These are phyloP conservation scores for Euplagia quadripunctaria DNA, from an alignment of 2,888 invertebrate species.

Conservation along the genomic window DNA sequence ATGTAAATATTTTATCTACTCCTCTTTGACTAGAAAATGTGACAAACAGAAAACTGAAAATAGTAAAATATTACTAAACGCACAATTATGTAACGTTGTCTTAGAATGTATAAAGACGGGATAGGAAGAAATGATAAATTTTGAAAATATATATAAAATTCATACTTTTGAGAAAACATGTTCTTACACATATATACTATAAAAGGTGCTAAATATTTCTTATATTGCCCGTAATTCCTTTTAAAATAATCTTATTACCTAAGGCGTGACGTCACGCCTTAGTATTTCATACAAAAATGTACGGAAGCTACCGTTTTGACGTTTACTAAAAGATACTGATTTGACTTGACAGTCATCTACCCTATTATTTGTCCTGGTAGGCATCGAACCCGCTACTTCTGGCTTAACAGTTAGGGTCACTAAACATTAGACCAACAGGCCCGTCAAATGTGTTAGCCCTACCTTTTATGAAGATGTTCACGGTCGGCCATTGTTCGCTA, in stretches of 20 bases:
- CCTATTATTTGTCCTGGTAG: no score
- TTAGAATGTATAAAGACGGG: conserved; percentile 44
- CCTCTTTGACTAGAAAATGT: conserved; percentile 56
- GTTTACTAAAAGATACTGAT: no score
- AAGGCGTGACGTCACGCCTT: no score
- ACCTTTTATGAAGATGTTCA: conserved; percentile 38
- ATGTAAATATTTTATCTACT: conserved; percentile 56
- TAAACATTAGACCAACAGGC: no score
- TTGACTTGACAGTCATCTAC: no score
- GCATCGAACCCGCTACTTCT: no score
- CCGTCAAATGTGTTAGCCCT: neutral
- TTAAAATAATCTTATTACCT: no score
- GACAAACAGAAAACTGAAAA: conserved; percentile 68
- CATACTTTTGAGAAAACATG: conserved; percentile 9
- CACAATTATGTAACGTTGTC: conserved; percentile 58
- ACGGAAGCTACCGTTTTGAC: no score
- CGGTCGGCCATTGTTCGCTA: conserved; percentile 57
- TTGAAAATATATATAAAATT: neutral
- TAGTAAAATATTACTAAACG: conserved; percentile 70
- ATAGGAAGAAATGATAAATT: neutral
- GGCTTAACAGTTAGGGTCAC: no score
- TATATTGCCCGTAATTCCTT: conserved; percentile 3
- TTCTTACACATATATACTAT: conserved; percentile 1
- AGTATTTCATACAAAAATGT: no score
- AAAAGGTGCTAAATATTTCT: conserved; percentile 13